These are phyloP conservation scores for Tylochromis polylepis DNA, from an alignment of 2,113 vertebrate genomes.

Conservation along the genomic window DNA sequence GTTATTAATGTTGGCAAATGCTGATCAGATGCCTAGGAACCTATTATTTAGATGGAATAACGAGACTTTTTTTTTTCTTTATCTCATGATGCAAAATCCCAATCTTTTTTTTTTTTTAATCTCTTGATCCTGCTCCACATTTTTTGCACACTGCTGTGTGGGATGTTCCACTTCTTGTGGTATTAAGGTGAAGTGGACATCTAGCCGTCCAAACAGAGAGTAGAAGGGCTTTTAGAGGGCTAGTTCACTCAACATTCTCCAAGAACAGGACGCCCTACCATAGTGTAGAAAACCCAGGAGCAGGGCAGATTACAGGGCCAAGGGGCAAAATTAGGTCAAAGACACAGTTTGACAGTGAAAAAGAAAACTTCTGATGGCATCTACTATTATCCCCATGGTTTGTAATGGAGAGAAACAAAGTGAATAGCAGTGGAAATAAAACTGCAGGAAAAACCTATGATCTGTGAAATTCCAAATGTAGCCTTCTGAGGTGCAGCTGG, in stretches of 20 bases:
- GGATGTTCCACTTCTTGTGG: neutral
- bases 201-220: neutral
- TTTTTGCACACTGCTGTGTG: neutral
- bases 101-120: neutral
- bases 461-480: conserved; percentile 61
- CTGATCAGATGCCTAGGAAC: neutral
- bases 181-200: neutral
- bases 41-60: neutral
- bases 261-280: neutral
- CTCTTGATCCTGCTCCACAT: neutral
- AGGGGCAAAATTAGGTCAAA: neutral
- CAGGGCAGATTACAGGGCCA: neutral
- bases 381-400: conserved; percentile 19
- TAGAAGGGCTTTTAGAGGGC: neutral
- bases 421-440: conserved; percentile 49
- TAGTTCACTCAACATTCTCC: neutral
- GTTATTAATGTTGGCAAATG: neutral
- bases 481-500: conserved; percentile 58
- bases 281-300: neutral
- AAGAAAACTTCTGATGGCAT: conserved; percentile 25
- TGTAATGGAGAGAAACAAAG: conserved; percentile 43
- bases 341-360: neutral
- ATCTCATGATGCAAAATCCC: neutral
- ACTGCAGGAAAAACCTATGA: conserved; percentile 47
- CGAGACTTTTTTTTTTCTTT: neutral